Evolutionary conservation across 1,140 invertebrate species (phyloP).

Genomic region (Pemphigus obesinymphae): DNA sequence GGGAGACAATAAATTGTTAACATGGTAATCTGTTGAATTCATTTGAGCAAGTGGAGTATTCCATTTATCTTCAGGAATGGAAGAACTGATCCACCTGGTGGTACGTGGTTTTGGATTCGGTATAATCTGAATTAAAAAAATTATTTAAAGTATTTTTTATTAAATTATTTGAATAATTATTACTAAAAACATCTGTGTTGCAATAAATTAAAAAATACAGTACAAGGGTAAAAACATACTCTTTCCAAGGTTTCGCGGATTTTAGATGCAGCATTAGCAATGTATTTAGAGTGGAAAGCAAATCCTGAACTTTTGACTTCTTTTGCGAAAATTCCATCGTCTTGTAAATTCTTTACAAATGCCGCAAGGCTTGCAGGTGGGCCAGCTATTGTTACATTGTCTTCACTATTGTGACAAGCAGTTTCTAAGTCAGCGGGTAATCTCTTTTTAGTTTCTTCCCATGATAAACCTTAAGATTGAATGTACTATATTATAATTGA

Average conservation of each 20-base stretch:
- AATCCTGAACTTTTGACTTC: conserved; percentile 73
- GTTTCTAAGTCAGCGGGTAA: conserved; percentile 74
- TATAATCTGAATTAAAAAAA: conserved; percentile 59
- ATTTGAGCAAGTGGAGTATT: conserved; percentile 66
- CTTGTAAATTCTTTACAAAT: conserved; percentile 68
- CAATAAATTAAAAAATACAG: neutral
- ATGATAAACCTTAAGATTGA: conserved; percentile 45
- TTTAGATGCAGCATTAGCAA: conserved; percentile 74
- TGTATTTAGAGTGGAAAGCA: conserved; percentile 93
- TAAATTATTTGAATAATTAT: too few species aligned
- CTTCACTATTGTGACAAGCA: conserved; percentile 88
- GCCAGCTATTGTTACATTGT: conserved; percentile 91
- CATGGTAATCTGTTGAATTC: conserved; percentile 88
- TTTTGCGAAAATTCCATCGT: conserved; percentile 79
- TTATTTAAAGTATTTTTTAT: too few species aligned
- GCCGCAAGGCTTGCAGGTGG: conserved; percentile 63
- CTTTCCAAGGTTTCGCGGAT: conserved; percentile 70
- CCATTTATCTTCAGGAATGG: conserved; percentile 59
- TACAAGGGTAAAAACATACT: conserved; percentile 47
- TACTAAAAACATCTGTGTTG: too few species aligned
- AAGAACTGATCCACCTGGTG: conserved; percentile 82
- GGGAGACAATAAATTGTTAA: conserved; percentile 88
- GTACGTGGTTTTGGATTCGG: conserved; percentile 71
- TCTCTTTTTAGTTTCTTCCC: conserved; percentile 49
- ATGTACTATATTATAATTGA: too few species aligned